Conservation (phyloP, 2,888 invertebrate genomes). For the Eretmocerus hayati region DNA sequence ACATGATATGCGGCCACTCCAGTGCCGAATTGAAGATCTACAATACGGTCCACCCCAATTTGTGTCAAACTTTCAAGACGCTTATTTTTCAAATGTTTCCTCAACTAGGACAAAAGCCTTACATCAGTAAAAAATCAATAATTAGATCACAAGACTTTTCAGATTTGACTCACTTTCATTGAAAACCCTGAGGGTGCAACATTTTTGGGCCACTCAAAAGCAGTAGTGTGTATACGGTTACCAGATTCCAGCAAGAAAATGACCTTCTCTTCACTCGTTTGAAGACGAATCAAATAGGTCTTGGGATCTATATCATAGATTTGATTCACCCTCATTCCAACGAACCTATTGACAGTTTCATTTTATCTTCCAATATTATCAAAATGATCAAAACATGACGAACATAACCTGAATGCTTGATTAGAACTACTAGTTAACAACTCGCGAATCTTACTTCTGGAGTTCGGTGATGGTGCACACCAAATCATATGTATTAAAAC, state of each 20-base stretch:
- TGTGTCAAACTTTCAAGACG: slow-evolving; percentile 80
- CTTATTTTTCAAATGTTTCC: slow-evolving; percentile 95
- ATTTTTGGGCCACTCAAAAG: slow-evolving; percentile 98
- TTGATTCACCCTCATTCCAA: slow-evolving; percentile 92
- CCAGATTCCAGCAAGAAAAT: slow-evolving; percentile 91
- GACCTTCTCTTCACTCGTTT: slow-evolving; percentile 78
- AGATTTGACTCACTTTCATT: slow-evolving; percentile 83
- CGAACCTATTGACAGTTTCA: slow-evolving; percentile 52
- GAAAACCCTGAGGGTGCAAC: slow-evolving; percentile 90
- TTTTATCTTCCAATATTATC: too few relatives aligned
- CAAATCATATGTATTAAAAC: slow-evolving; percentile 90
- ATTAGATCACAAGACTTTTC: background rate
- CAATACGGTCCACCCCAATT: slow-evolving; percentile 86
- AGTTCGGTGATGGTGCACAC: slow-evolving; percentile 82
- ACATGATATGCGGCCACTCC: slow-evolving; percentile 92
- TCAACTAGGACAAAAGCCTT: slow-evolving; percentile 53
- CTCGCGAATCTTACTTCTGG: slow-evolving; percentile 52
- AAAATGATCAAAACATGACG: slow-evolving; percentile 1
- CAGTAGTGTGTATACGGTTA: slow-evolving; percentile 85
- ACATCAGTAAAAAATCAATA: background rate
- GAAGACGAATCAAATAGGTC: slow-evolving; percentile 85
- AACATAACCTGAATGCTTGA: slow-evolving; percentile 18
- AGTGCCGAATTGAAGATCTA: slow-evolving; percentile 91
- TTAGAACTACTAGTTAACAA: background rate
- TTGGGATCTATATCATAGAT: slow-evolving; percentile 96